Percentiles rank a stretch among this genome's conserved stretches.
These are phyloP conservation scores for Bungarus multicinctus DNA, from an alignment of 2,113 vertebrate genomes.

Conservation along the genomic window DNA sequence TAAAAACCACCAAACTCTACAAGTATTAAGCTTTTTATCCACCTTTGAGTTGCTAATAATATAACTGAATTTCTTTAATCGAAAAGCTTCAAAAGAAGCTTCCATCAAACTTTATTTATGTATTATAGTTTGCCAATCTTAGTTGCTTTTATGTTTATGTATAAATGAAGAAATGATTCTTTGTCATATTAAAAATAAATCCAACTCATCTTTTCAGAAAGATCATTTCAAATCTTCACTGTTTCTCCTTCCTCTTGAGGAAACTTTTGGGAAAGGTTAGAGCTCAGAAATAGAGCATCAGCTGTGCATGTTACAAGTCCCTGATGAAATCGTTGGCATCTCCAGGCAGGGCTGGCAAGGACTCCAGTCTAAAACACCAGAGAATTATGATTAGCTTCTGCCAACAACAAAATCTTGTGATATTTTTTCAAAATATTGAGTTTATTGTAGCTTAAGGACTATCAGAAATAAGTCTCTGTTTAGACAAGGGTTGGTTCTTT, in stretches of 20 bases:
- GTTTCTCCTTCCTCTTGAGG: neutral
- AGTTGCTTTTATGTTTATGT: neutral
- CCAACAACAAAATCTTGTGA: neutral
- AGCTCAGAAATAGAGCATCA: neutral
- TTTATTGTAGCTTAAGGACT: neutral
- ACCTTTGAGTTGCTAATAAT: neutral
- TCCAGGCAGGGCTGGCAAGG: neutral
- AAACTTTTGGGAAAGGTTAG: neutral
- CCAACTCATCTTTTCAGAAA: neutral
- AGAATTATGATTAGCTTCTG: neutral
- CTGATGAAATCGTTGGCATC: neutral
- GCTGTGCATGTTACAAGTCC: neutral
- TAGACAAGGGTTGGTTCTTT: neutral
- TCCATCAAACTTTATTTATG: neutral
- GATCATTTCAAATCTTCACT: neutral
- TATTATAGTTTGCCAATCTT: neutral
- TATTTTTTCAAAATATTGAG: neutral
- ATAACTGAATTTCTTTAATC: neutral
- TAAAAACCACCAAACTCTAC: neutral
- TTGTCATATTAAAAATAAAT: neutral
- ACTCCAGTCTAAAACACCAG: neutral
- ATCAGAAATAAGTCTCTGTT: neutral
- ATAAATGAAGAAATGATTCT: neutral
- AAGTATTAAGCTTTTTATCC: neutral
- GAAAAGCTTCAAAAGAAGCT: neutral